Evolutionary conservation across 2,888 invertebrate genomes (phyloP).

Genomic region (Pegoplata infirma): DNA sequence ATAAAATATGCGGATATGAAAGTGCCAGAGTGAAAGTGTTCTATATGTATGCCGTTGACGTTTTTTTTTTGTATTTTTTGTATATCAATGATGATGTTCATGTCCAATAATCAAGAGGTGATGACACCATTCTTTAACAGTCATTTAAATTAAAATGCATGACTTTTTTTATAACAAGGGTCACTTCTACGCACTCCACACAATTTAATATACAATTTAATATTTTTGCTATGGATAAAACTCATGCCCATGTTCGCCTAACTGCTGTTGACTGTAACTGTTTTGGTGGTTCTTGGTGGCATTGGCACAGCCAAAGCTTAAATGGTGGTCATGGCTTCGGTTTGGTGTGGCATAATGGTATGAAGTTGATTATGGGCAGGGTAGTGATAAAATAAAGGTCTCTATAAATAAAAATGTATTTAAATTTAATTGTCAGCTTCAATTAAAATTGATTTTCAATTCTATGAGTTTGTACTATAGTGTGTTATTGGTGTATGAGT

Average conservation of each 20-base stretch:
- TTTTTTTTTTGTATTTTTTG: too few relatives aligned
- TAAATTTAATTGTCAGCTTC: conserved; percentile 63
- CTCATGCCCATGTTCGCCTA: neutral
- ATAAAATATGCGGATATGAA: neutral
- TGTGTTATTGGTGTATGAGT: neutral
- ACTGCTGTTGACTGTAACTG: neutral
- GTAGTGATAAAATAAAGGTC: conserved; percentile 31
- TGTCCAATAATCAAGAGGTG: conserved; percentile 31
- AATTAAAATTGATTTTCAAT: conserved; percentile 62
- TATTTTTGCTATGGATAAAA: neutral
- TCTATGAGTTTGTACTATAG: conserved; percentile 13
- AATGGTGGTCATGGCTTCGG: neutral
- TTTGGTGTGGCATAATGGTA: neutral
- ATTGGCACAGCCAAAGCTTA: neutral
- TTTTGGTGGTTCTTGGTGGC: neutral
- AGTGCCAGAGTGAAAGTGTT: neutral
- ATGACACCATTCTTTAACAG: conserved; percentile 45
- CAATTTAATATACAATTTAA: conserved; percentile 8
- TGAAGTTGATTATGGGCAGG: conserved; percentile 28
- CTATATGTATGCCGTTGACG: neutral
- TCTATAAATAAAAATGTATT: conserved; percentile 62
- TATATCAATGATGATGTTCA: neutral
- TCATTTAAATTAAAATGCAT: conserved; percentile 36
- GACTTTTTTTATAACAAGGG: conserved; percentile 10
- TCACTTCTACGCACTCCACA: neutral